Conservation (phyloP, 2,888 invertebrate species). For the Rhogogaster chlorosoma region DNA sequence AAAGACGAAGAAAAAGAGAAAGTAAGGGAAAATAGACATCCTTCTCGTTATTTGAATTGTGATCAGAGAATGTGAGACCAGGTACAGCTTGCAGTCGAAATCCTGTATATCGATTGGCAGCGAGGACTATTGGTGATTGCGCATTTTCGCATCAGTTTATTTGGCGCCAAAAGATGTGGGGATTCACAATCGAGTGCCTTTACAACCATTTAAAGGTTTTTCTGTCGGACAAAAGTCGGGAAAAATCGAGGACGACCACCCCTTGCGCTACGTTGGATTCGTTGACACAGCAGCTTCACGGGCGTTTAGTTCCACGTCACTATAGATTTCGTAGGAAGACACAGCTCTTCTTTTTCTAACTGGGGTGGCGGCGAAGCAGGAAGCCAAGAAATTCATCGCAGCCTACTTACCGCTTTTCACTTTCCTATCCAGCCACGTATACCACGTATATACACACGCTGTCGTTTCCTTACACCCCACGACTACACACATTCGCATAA, state of each 20-base stretch:
- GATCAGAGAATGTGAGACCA: not conserved
- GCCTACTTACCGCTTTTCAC: conserved; percentile 5
- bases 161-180: conserved; percentile 19
- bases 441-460: not conserved
- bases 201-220: conserved; percentile 38
- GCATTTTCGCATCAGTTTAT: conserved; percentile 20
- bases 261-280: conserved; percentile 17
- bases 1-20: too few relatives aligned
- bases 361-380: conserved; percentile 19
- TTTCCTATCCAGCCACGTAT: not conserved
- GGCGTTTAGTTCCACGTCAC: conserved; percentile 47
- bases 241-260: conserved; percentile 25
- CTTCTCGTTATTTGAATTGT: conserved; percentile 9
- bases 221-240: conserved; percentile 6
- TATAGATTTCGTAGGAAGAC: conserved; percentile 27
- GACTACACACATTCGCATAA: not conserved
- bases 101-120: conserved; percentile 34
- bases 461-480: not conserved
- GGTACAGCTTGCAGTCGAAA: not conserved
- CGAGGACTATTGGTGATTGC: conserved; percentile 1
- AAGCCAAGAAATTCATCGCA: conserved; percentile 22
- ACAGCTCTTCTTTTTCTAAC: conserved; percentile 13
- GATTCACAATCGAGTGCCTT: conserved; percentile 31
- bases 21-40: not conserved
- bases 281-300: conserved; percentile 49